Evolutionary conservation across 2,797 vertebrate genomes (phyloP).

Genomic region (Cossypha niveicapilla): DNA sequence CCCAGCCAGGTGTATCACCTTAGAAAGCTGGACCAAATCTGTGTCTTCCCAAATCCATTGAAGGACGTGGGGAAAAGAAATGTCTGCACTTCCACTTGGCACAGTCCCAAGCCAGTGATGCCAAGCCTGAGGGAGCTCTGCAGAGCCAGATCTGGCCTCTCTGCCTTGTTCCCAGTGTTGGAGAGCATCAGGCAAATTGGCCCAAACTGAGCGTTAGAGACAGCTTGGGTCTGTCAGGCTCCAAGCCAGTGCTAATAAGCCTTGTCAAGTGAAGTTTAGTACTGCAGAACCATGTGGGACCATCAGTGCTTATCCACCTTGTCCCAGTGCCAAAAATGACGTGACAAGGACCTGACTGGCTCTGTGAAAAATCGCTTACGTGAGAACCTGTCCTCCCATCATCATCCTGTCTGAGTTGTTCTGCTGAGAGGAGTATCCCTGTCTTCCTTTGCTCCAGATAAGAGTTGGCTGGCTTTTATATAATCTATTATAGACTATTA

Average conservation of each 20-base stretch:
- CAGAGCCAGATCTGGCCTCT: not conserved
- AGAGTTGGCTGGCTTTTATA: not conserved
- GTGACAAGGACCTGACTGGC: not conserved
- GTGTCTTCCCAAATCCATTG: not conserved
- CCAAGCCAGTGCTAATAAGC: constrained; percentile 13
- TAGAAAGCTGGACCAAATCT: not conserved
- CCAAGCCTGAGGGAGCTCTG: not conserved
- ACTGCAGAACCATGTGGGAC: not conserved
- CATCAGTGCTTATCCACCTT: not conserved
- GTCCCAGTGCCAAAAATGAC: not conserved
- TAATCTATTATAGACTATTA: not conserved
- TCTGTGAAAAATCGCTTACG: not conserved
- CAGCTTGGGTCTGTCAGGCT: constrained; percentile 31
- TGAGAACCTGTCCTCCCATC: not conserved
- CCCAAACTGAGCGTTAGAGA: not conserved
- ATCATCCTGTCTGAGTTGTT: not conserved
- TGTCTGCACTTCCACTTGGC: not conserved
- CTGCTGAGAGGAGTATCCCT: not conserved
- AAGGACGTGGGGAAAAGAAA: not conserved
- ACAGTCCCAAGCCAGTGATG: not conserved
- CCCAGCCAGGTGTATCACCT: not conserved
- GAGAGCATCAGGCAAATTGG: not conserved
- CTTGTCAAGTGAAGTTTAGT: not conserved
- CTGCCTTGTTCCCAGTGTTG: not conserved
- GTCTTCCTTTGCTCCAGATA: not conserved